Conservation (phyloP, 2,797 vertebrate species). For the Catharus ustulatus region DNA sequence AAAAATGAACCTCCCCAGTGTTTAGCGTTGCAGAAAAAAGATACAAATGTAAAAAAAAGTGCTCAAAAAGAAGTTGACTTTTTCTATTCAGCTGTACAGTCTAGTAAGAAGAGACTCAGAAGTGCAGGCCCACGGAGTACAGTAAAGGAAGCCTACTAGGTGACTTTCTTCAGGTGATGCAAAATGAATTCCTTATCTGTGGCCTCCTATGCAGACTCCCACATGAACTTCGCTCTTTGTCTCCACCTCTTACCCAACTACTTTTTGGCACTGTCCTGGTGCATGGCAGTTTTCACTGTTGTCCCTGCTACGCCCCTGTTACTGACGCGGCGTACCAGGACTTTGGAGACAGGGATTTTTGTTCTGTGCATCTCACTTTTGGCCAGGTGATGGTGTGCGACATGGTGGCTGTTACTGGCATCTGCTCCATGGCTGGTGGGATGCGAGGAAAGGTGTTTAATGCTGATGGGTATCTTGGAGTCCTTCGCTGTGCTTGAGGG, state of each 20-base stretch:
- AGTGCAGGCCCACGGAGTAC: constrained; percentile 16
- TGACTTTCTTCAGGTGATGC: constrained; percentile 41
- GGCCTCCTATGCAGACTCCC: constrained; percentile 18
- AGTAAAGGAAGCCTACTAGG: constrained; percentile 17
- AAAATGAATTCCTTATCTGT: background rate
- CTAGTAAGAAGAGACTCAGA: constrained; percentile 47
- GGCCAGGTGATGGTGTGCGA: constrained; percentile 76
- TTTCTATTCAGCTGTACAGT: constrained; percentile 6
- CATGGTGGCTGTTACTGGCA: constrained; percentile 78
- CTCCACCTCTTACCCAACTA: constrained; percentile 66
- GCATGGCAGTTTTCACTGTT: constrained; percentile 71
- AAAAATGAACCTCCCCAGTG: constrained; percentile 70
- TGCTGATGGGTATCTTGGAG: constrained; percentile 94
- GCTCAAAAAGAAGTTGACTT: constrained; percentile 67
- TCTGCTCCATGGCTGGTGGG: constrained; percentile 86
- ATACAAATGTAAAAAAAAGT: constrained; percentile 72
- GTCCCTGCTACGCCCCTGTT: constrained; percentile 83
- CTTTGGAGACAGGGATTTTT: constrained; percentile 96
- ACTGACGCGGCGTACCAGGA: constrained; percentile 90
- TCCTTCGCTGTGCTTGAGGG: constrained; percentile 89
- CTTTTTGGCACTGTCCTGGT: constrained; percentile 88
- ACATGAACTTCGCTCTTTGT: background rate
- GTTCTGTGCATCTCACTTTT: constrained; percentile 90
- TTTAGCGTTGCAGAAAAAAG: constrained; percentile 66
- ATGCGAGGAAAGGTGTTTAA: constrained; percentile 86